Conservation (phyloP, 2,888 invertebrate genomes). For the Lasiommata megera region DNA sequence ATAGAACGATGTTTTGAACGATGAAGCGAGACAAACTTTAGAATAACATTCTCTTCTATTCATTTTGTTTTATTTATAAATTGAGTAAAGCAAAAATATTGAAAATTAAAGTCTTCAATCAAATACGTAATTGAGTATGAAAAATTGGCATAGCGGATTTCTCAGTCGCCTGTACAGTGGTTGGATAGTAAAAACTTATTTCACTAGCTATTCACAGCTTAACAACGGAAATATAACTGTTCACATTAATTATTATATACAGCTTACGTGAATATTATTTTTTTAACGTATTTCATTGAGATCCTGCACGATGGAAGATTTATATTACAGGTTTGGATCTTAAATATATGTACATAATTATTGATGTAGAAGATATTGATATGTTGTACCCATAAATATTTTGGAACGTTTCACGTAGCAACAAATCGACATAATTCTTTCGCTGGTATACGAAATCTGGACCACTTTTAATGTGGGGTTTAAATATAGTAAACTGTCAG, state of each 20-base stretch:
- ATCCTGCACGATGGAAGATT: background rate
- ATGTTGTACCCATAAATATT: too few relatives aligned
- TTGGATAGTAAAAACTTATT: constrained; percentile 40
- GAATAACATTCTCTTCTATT: too few relatives aligned
- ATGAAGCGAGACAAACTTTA: too few relatives aligned
- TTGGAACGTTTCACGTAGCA: too few relatives aligned
- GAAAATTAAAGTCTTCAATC: too few relatives aligned
- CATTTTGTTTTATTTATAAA: too few relatives aligned
- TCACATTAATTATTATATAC: constrained; percentile 51
- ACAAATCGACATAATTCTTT: too few relatives aligned
- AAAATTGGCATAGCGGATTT: constrained; percentile 10
- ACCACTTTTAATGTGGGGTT: too few relatives aligned
- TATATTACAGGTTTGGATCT: constrained; percentile 56
- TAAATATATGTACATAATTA: constrained; percentile 30
- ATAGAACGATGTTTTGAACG: too few relatives aligned
- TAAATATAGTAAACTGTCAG: too few relatives aligned
- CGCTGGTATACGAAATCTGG: too few relatives aligned
- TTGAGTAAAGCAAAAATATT: too few relatives aligned
- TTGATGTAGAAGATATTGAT: constrained; percentile 42
- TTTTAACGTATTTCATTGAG: constrained; percentile 19
- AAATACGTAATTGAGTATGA: background rate
- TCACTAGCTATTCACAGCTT: constrained; percentile 72
- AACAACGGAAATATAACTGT: constrained; percentile 68
- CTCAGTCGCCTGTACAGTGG: constrained; percentile 18
- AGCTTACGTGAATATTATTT: constrained; percentile 33